These are phyloP conservation scores for Indicator indicator DNA, from an alignment of 2,113 vertebrate genomes.

Conservation along the genomic window DNA sequence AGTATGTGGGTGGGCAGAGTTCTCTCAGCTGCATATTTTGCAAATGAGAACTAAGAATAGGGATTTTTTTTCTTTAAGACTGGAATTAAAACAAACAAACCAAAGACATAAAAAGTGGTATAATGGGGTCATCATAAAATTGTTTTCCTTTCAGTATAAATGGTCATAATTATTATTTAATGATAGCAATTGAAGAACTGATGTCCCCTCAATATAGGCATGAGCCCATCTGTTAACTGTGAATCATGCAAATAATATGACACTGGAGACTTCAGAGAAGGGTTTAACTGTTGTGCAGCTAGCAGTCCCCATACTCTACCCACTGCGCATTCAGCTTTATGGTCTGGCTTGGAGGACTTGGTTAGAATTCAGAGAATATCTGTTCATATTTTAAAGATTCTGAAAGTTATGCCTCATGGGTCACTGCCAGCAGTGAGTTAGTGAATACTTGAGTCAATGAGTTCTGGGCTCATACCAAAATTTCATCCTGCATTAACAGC, in stretches of 20 bases:
- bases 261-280: constrained; percentile 41
- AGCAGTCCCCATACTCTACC: constrained; percentile 11
- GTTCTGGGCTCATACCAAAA: background rate
- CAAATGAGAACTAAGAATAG: constrained; percentile 22
- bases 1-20: constrained; percentile 36
- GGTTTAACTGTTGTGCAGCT: constrained; percentile 65
- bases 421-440: background rate
- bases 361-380: background rate
- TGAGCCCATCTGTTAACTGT: constrained; percentile 73
- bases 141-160: constrained; percentile 31
- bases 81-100: constrained; percentile 39
- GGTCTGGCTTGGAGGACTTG: background rate
- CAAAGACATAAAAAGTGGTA: constrained; percentile 25
- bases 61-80: background rate
- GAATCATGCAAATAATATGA: constrained; percentile 73
- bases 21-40: background rate
- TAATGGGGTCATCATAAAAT: background rate
- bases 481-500: background rate
- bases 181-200: constrained; percentile 53
- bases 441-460: background rate
- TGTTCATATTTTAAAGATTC: background rate
- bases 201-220: background rate
- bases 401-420: background rate
- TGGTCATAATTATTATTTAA: constrained; percentile 65
- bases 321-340: background rate